A percentile compares a stretch with the other conserved stretches of the same genome.
Evolutionary conservation across 1,140 invertebrate species (phyloP).

Genomic region (Plodia interpunctella): DNA sequence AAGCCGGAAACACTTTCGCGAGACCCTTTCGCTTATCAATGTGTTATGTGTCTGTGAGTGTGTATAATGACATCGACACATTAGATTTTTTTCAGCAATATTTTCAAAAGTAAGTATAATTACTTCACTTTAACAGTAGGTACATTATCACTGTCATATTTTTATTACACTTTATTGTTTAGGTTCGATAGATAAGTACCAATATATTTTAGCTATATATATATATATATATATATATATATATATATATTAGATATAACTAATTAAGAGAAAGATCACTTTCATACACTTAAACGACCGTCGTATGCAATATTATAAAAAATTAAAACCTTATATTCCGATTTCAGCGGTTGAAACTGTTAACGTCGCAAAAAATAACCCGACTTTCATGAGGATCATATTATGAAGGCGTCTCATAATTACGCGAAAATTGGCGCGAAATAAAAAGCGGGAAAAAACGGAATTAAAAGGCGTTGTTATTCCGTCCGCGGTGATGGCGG

Average conservation of each 20-base stretch:
- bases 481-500: constrained; percentile 36
- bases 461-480: constrained; percentile 44
- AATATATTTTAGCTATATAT: too few relatives aligned
- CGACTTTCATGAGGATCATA: background rate
- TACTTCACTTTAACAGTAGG: too few relatives aligned
- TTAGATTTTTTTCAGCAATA: background rate
- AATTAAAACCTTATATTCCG: background rate
- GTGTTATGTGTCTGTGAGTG: background rate
- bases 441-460: constrained; percentile 33
- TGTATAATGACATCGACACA: background rate
- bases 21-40: constrained; percentile 1
- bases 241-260: too few relatives aligned
- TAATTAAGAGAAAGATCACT: too few relatives aligned
- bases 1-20: background rate
- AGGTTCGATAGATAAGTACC: too few relatives aligned
- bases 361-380: background rate
- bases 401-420: constrained; percentile 5
- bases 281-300: too few relatives aligned
- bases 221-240: too few relatives aligned
- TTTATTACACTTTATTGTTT: too few relatives aligned
- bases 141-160: too few relatives aligned
- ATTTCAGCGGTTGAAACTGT: background rate
- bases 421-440: constrained; percentile 8
- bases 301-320: too few relatives aligned
- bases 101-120: too few relatives aligned